Evolutionary conservation across 2,888 invertebrate genomes (phyloP).

Genomic region (Chironomus tentans): DNA sequence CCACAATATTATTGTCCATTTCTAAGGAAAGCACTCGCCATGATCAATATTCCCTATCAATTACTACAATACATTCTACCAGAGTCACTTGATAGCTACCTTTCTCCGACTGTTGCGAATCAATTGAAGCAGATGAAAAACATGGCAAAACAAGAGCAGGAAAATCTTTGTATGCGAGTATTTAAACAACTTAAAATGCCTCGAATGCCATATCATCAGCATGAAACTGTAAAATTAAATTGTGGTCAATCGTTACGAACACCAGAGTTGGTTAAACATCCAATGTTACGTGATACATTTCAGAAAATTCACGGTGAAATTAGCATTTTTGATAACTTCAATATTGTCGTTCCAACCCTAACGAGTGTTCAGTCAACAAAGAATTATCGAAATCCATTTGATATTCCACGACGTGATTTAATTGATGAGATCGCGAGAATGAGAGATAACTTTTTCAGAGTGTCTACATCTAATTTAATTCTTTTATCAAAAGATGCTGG

Average conservation of each 20-base stretch:
- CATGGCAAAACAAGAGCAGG: constrained; percentile 84
- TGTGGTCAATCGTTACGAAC: constrained; percentile 57
- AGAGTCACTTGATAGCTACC: constrained; percentile 84
- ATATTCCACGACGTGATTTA: constrained; percentile 80
- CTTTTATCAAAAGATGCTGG: constrained; percentile 83
- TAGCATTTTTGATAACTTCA: constrained; percentile 76
- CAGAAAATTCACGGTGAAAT: constrained; percentile 73
- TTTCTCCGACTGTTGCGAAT: constrained; percentile 87
- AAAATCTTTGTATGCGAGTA: constrained; percentile 62
- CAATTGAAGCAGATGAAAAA: constrained; percentile 93
- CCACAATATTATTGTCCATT: constrained; percentile 92
- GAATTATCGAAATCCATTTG: constrained; percentile 88
- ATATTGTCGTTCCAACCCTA: constrained; percentile 58
- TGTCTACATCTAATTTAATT: constrained; percentile 62
- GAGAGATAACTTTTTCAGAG: constrained; percentile 86
- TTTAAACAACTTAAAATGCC: constrained; percentile 42
- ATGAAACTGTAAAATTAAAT: constrained; percentile 68
- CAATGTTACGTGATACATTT: constrained; percentile 72
- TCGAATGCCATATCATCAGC: constrained; percentile 46
- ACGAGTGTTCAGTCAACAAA: constrained; percentile 48
- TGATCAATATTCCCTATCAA: constrained; percentile 82
- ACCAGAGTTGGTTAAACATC: constrained; percentile 74
- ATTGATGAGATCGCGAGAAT: constrained; percentile 90
- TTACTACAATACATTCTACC: constrained; percentile 77
- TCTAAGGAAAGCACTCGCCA: constrained; percentile 75